Conservation (phyloP, 2,113 vertebrate species). For the Ivindomyrus marchei region DNA sequence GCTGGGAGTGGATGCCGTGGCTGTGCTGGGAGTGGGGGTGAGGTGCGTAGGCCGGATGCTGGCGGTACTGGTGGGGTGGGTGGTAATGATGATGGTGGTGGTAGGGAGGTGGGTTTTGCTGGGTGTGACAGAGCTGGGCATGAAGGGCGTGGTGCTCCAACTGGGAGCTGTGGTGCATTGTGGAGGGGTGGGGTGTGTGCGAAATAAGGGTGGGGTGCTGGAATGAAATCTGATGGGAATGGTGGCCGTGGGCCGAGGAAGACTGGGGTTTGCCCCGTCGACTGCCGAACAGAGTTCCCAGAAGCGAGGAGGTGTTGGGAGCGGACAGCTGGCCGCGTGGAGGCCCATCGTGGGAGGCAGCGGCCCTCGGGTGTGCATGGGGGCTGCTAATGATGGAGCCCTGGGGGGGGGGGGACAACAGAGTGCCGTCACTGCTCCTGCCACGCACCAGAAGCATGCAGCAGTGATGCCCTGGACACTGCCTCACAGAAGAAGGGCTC, state of each 20-base stretch:
- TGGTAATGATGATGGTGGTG: constrained; percentile 91
- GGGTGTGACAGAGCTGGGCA: constrained; percentile 71
- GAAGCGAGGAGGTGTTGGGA: constrained; percentile 82
- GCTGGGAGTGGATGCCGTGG: constrained; percentile 53
- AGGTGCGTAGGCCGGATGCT: constrained; percentile 65
- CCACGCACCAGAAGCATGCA: not conserved
- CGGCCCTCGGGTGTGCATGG: constrained; percentile 82
- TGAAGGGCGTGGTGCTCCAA: constrained; percentile 66
- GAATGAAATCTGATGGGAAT: constrained; percentile 52
- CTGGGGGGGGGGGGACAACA: constrained; percentile 45
- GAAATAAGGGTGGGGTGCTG: constrained; percentile 68
- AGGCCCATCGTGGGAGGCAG: constrained; percentile 76
- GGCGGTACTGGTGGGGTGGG: constrained; percentile 72
- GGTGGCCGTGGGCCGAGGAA: constrained; percentile 65
- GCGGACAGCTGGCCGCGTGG: constrained; percentile 73
- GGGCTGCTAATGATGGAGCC: constrained; percentile 99
- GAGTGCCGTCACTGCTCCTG: not conserved
- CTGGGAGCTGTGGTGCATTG: constrained; percentile 68
- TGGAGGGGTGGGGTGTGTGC: constrained; percentile 63
- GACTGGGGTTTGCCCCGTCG: constrained; percentile 71
- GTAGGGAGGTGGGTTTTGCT: constrained; percentile 81
- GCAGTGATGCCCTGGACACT: not conserved
- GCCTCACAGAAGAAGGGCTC: not conserved
- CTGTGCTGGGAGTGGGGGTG: constrained; percentile 53
- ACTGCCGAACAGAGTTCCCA: constrained; percentile 87